Conservation (phyloP, 2,888 invertebrate genomes). For the Hyposoter dolosus region DNA sequence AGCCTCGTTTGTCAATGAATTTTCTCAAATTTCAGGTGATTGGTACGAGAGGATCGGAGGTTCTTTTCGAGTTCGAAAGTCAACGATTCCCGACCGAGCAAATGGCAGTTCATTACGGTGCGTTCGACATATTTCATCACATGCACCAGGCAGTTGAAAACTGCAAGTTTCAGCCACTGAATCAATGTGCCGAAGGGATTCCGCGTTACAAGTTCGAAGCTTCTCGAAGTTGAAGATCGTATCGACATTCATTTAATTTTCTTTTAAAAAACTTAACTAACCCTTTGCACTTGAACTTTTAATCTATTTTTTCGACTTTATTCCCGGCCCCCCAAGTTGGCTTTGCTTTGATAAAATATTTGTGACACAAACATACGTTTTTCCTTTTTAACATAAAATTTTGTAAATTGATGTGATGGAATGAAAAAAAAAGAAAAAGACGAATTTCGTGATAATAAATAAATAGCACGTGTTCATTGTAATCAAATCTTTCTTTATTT, state of each 20-base stretch:
- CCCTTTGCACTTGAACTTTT: neutral
- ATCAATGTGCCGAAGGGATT: neutral
- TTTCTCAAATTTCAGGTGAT: slow-evolving; percentile 71
- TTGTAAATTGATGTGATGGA: neutral
- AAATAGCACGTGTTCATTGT: neutral
- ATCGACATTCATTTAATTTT: no score
- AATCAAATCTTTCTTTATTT: neutral
- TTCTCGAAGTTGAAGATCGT: slow-evolving; percentile 54
- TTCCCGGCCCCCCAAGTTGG: neutral
- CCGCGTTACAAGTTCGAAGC: slow-evolving; percentile 53
- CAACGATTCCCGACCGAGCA: slow-evolving; percentile 71
- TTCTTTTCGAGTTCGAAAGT: slow-evolving; percentile 75
- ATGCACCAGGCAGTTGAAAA: slow-evolving; percentile 41
- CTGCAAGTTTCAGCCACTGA: neutral
- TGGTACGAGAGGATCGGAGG: slow-evolving; percentile 68
- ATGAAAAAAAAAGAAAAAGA: neutral
- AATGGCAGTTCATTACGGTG: slow-evolving; percentile 73
- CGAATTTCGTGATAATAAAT: neutral
- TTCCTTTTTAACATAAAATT: neutral
- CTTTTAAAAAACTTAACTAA: neutral
- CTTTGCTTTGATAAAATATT: neutral
- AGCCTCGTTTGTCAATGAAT: neutral
- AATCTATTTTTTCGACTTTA: neutral
- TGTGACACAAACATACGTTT: neutral
- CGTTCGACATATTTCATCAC: slow-evolving; percentile 73